phyloP scores from a whole-genome alignment of 2,113 vertebrate species.

The Murina feae region DNA sequence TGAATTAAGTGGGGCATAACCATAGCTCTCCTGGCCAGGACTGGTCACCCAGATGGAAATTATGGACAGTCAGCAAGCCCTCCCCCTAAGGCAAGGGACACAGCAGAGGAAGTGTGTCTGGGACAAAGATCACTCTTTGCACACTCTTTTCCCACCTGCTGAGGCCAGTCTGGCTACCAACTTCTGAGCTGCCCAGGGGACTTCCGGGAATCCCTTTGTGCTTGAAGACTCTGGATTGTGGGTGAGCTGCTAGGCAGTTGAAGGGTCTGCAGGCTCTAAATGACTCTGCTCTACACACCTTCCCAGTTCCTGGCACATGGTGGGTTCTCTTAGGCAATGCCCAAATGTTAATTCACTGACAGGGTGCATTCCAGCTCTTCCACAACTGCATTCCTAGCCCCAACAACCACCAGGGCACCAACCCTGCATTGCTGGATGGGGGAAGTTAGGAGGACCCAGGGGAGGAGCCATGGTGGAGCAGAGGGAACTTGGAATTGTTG shows the following conservation, averaged over 20 bases:
- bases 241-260: not conserved
- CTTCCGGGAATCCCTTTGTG: not conserved
- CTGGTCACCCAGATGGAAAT: not conserved
- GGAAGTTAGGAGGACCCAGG: accelerated
- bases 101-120: not conserved
- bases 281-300: not conserved
- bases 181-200: not conserved
- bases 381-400: accelerated
- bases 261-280: not conserved
- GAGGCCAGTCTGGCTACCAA: not conserved
- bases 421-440: not conserved
- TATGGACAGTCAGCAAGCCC: not conserved
- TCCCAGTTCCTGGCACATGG: not conserved
- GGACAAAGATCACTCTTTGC: not conserved
- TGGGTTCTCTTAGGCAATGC: not conserved
- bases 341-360: not conserved
- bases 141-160: no score
- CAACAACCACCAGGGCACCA: accelerated
- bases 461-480: not conserved
- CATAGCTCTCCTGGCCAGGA: not conserved
- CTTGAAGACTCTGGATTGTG: not conserved
- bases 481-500: not conserved
- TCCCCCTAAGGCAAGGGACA: not conserved
- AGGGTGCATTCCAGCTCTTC: not conserved
- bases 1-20: not conserved